These are phyloP conservation scores for Merluccius polli DNA, from an alignment of 2,797 vertebrate species.

Conservation along the genomic window DNA sequence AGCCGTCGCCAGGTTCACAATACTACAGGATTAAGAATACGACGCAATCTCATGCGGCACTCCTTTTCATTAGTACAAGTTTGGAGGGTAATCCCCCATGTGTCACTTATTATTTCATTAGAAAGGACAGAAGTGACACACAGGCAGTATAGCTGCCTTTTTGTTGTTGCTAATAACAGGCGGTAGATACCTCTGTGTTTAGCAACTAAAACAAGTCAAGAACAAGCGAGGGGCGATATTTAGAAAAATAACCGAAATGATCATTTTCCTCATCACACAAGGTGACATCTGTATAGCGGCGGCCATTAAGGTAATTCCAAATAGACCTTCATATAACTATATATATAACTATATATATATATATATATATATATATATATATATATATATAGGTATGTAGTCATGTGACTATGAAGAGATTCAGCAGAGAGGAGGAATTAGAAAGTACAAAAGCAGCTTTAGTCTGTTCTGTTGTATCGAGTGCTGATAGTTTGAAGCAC, in stretches of 20 bases:
- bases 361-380: not conserved
- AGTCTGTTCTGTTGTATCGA: not conserved
- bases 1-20: not conserved
- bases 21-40: not conserved
- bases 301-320: slow-evolving; percentile 1
- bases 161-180: too few species aligned
- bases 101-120: too few species aligned
- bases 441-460: not conserved
- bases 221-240: not conserved
- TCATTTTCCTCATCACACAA: not conserved
- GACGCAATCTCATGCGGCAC: not conserved
- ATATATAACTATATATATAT: not conserved
- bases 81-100: too few species aligned
- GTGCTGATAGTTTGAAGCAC: not conserved
- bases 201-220: not conserved
- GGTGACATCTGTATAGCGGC: not conserved
- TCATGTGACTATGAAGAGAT: not conserved
- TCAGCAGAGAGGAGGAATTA: not conserved
- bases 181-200: too few species aligned
- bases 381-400: not conserved
- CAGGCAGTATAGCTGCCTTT: not conserved
- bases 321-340: not conserved
- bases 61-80: not conserved
- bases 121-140: too few species aligned
- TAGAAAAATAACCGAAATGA: not conserved